phyloP scores from a whole-genome alignment of 2,113 vertebrate species.

The Pollachius pollachius region DNA sequence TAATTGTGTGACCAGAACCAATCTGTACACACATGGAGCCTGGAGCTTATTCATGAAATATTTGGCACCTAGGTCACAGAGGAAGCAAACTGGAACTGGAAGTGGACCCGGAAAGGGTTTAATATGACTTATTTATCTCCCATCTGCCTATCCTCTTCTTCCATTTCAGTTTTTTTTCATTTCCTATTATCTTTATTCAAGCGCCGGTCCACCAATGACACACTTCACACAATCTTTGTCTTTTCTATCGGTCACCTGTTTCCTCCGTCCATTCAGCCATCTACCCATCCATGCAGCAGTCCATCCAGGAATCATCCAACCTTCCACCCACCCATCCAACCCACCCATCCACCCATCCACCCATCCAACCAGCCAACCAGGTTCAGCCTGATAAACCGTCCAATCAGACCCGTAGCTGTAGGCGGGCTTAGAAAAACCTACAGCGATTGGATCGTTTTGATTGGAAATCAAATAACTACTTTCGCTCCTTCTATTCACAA shows the following conservation, averaged over 20 bases:
- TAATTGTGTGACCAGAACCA: slow-evolving; percentile 51
- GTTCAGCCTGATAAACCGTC: no score
- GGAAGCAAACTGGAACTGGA: slow-evolving; percentile 23
- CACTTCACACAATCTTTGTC: no score
- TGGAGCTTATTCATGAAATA: slow-evolving; percentile 24
- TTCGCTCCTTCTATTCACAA: no score
- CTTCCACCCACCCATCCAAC: slow-evolving; percentile 4
- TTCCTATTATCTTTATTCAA: not conserved
- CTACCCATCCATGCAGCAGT: not conserved
- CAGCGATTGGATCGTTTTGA: no score
- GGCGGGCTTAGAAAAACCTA: no score
- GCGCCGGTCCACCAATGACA: no score
- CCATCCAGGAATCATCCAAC: not conserved
- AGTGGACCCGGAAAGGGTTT: slow-evolving; percentile 2
- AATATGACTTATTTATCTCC: slow-evolving; percentile 18
- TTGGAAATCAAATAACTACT: no score
- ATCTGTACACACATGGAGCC: slow-evolving; percentile 44
- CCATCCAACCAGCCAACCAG: not conserved
- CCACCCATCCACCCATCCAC: slow-evolving; percentile 8
- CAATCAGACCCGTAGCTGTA: no score
- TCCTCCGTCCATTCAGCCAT: not conserved
- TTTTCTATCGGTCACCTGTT: not conserved
- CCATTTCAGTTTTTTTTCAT: not conserved
- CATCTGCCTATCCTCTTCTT: not conserved
- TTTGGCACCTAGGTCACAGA: slow-evolving; percentile 21